These are phyloP conservation scores for Saxidomus purpurata DNA, from an alignment of 1,140 invertebrate genomes.

Conservation along the genomic window DNA sequence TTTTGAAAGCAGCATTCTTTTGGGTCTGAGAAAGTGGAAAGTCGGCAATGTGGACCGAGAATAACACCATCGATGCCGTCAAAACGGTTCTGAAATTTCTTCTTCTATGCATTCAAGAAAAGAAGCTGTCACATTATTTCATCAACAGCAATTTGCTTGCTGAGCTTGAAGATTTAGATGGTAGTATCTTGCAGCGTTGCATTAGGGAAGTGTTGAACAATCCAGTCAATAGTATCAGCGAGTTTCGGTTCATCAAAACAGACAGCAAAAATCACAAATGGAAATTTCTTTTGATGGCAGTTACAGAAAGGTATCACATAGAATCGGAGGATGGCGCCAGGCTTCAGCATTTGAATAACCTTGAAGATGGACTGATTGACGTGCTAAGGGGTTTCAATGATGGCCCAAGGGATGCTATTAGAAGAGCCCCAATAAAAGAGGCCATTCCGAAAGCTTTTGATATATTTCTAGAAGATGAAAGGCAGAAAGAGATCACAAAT, in stretches of 20 bases:
- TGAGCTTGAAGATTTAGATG: background rate
- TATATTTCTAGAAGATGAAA: constrained; percentile 22
- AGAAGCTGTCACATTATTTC: constrained; percentile 6
- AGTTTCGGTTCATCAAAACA: background rate
- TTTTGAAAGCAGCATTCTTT: constrained; percentile 34
- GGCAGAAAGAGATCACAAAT: background rate
- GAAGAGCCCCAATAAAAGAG: background rate
- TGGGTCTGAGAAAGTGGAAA: constrained; percentile 36
- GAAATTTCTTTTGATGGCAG: background rate
- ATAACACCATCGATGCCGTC: background rate
- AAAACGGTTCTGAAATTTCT: background rate
- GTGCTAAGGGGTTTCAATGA: constrained; percentile 37
- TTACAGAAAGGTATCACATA: background rate
- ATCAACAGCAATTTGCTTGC: constrained; percentile 25
- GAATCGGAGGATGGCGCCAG: constrained; percentile 1
- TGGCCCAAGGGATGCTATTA: background rate
- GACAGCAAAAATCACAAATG: background rate
- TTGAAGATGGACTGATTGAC: constrained; percentile 34
- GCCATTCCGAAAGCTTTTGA: background rate
- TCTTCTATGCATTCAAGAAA: background rate
- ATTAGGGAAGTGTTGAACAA: background rate
- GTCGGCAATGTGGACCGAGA: background rate
- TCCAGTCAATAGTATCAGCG: background rate
- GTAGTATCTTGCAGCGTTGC: background rate
- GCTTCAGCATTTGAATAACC: background rate